Percentiles rank a stretch among this genome's conserved stretches.
phyloP scores from a whole-genome alignment of 1,140 invertebrate genomes.

The Formica exsecta region DNA sequence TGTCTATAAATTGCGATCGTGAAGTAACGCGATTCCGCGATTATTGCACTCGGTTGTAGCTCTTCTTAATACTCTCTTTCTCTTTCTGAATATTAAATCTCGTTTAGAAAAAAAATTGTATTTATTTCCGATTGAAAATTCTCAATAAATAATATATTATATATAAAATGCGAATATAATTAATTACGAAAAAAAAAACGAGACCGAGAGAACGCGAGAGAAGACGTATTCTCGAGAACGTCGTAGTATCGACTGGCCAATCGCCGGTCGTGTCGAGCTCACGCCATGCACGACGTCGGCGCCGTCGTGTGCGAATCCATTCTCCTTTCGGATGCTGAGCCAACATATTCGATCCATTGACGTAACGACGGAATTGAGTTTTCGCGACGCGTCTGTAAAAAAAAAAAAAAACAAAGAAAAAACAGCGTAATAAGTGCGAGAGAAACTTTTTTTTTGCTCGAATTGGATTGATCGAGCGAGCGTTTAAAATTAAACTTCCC shows the following conservation, averaged over 20 bases:
- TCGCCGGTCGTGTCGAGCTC: constrained; percentile 40
- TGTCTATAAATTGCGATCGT: too few relatives aligned
- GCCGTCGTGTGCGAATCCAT: constrained; percentile 44
- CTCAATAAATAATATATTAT: too few relatives aligned
- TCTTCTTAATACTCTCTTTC: too few relatives aligned
- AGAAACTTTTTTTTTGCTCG: neutral
- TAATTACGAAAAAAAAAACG: constrained; percentile 38
- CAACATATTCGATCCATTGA: constrained; percentile 2
- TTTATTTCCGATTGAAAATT: too few relatives aligned
- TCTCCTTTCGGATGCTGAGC: constrained; percentile 5
- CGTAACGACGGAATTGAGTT: constrained; percentile 18
- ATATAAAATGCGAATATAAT: too few relatives aligned
- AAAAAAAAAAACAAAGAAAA: neutral
- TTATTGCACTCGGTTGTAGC: too few relatives aligned
- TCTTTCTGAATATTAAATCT: too few relatives aligned
- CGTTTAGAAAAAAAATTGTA: too few relatives aligned
- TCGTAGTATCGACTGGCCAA: constrained; percentile 60
- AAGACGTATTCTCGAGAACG: constrained; percentile 34
- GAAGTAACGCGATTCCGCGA: too few relatives aligned
- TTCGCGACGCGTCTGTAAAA: neutral
- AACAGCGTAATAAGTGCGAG: neutral
- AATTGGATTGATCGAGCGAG: neutral
- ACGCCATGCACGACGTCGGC: constrained; percentile 59
- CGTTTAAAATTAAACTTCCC: constrained; percentile 13
- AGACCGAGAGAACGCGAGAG: neutral